Conservation (phyloP, 1,140 invertebrate species). For the Phymastichus coffea region DNA sequence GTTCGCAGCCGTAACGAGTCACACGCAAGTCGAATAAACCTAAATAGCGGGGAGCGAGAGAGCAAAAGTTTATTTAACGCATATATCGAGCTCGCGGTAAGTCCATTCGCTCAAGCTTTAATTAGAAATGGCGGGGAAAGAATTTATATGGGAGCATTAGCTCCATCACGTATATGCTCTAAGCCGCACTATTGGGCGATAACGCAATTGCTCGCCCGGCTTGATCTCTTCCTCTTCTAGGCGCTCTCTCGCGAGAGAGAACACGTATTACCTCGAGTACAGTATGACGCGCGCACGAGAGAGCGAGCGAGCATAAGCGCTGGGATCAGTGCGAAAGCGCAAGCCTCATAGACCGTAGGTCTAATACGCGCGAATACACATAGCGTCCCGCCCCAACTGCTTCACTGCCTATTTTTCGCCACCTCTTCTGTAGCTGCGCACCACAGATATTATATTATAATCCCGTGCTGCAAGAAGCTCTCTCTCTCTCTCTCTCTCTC, state of each 20-base stretch:
- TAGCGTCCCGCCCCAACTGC: neutral
- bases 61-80: too few relatives aligned
- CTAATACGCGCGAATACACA: neutral
- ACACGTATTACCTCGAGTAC: too few relatives aligned
- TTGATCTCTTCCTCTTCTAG: too few relatives aligned
- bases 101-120: neutral
- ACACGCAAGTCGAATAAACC: too few relatives aligned
- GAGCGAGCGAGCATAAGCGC: neutral
- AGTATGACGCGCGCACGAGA: too few relatives aligned
- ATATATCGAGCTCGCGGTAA: neutral
- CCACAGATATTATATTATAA: conserved; percentile 53
- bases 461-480: conserved; percentile 33
- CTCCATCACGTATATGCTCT: conserved; percentile 8
- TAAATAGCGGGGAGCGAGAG: too few relatives aligned
- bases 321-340: too few relatives aligned
- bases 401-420: neutral
- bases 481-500: too few relatives aligned
- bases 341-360: too few relatives aligned
- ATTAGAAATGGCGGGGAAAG: conserved; percentile 3
- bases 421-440: conserved; percentile 8
- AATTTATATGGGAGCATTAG: neutral
- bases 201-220: conserved; percentile 4
- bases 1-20: neutral
- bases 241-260: too few relatives aligned
- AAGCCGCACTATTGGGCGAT: too few relatives aligned